These are phyloP conservation scores for Galeopsomyia nigrocyanea DNA, from an alignment of 2,888 invertebrate species.

Conservation along the genomic window DNA sequence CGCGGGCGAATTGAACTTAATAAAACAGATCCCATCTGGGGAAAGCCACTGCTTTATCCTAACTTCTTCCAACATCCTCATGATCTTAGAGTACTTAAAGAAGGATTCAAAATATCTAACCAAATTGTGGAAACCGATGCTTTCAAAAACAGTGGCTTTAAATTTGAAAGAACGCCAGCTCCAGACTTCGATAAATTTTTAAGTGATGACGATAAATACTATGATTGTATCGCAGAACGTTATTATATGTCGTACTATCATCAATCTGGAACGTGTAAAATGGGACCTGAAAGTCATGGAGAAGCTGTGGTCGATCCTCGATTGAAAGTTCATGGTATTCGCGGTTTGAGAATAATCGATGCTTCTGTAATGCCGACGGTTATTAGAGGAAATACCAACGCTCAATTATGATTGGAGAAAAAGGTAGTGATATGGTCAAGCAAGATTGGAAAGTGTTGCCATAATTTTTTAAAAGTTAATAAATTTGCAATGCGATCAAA, in stretches of 20 bases:
- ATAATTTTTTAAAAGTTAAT: too few species aligned
- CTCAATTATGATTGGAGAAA: slow-evolving; percentile 12
- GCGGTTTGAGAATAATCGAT: slow-evolving; percentile 19
- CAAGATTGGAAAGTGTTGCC: background rate
- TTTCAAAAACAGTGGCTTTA: slow-evolving; percentile 72
- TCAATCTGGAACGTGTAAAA: slow-evolving; percentile 16
- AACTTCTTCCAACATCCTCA: slow-evolving; percentile 76
- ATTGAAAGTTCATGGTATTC: slow-evolving; percentile 21
- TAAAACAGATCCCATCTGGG: slow-evolving; percentile 7
- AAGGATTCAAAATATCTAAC: slow-evolving; percentile 72
- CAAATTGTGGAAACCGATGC: slow-evolving; percentile 72
- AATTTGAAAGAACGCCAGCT: slow-evolving; percentile 61
- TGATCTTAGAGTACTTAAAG: slow-evolving; percentile 73
- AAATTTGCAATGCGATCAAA: too few species aligned
- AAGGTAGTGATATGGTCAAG: slow-evolving; percentile 13
- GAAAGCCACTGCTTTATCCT: slow-evolving; percentile 74
- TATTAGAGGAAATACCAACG: slow-evolving; percentile 15
- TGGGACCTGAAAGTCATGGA: background rate
- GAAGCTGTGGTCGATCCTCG: slow-evolving; percentile 7
- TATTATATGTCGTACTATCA: slow-evolving; percentile 16
- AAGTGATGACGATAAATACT: background rate
- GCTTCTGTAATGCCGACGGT: slow-evolving; percentile 17
- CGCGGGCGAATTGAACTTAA: slow-evolving; percentile 23
- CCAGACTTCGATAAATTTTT: slow-evolving; percentile 6
- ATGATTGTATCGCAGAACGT: slow-evolving; percentile 13